Conservation (phyloP, 1,140 invertebrate species). For the Macrocentrus cingulum region DNA sequence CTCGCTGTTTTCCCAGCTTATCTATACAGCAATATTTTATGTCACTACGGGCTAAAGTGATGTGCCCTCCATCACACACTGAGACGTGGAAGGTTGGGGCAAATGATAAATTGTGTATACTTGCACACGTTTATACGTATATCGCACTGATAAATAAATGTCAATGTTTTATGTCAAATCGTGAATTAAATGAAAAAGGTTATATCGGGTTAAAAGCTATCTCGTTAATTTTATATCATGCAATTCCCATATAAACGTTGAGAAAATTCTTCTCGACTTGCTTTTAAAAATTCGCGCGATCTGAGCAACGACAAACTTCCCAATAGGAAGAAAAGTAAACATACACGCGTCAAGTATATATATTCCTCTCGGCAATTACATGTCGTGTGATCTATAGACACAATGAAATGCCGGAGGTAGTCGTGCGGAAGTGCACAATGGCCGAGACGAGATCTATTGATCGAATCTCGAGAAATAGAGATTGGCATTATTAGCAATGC, state of each 20-base stretch:
- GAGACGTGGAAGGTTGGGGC: conserved; percentile 8
- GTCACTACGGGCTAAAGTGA: conserved; percentile 4
- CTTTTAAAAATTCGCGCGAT: too few species aligned
- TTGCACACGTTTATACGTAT: conserved; percentile 13
- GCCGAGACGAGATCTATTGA: background rate
- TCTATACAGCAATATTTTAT: conserved; percentile 19
- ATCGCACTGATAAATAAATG: conserved; percentile 2
- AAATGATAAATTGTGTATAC: conserved; percentile 19
- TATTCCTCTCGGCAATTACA: too few species aligned
- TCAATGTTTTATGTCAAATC: conserved; percentile 4
- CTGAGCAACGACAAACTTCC: too few species aligned
- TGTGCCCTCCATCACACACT: conserved; percentile 12
- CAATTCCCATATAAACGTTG: too few species aligned
- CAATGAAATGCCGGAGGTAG: background rate
- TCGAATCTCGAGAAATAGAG: background rate
- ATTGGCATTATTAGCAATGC: conserved; percentile 6
- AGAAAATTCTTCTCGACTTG: too few species aligned
- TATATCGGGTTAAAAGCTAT: too few species aligned
- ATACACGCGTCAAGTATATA: too few species aligned
- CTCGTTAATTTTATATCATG: too few species aligned
- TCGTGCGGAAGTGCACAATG: conserved; percentile 2
- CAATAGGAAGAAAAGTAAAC: too few species aligned
- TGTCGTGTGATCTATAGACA: too few species aligned
- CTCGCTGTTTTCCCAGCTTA: conserved; percentile 18
- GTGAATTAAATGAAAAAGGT: too few species aligned